phyloP scores from a whole-genome alignment of 2,888 invertebrate genomes.

The Thecocarcelia acutangulata region DNA sequence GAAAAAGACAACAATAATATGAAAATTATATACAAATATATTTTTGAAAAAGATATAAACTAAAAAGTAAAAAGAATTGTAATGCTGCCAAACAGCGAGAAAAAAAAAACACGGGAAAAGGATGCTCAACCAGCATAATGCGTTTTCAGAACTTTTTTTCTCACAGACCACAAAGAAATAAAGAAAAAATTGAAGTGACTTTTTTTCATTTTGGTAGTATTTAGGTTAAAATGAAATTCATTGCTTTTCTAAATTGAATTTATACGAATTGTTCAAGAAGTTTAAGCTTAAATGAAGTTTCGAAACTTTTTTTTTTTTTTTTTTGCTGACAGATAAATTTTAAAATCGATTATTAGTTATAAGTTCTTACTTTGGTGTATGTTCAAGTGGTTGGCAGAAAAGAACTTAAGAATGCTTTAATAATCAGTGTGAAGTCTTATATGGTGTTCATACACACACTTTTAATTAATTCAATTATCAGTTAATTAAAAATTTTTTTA shows the following conservation, averaged over 20 bases:
- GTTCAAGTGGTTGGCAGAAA: too few relatives aligned
- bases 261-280: background rate
- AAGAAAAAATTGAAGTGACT: conserved; percentile 23
- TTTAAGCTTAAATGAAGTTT: too few relatives aligned
- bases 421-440: too few relatives aligned
- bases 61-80: conserved; percentile 42
- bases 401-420: too few relatives aligned
- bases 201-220: conserved; percentile 16
- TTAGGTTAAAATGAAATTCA: conserved; percentile 31
- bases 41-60: conserved; percentile 29
- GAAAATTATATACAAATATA: conserved; percentile 10
- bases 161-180: conserved; percentile 33
- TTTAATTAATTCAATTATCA: too few relatives aligned
- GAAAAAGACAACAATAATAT: conserved; percentile 53
- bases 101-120: conserved; percentile 48
- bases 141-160: conserved; percentile 63
- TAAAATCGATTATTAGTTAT: too few relatives aligned
- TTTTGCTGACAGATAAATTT: too few relatives aligned
- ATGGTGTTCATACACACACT: too few relatives aligned
- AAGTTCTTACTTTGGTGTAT: too few relatives aligned
- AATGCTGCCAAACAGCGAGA: conserved; percentile 55
- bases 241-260: conserved; percentile 30
- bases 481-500: too few relatives aligned
- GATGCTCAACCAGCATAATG: conserved; percentile 65
- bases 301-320: too few relatives aligned